phyloP scores from a whole-genome alignment of 2,113 vertebrate species.

The Heloderma charlesbogerti region DNA sequence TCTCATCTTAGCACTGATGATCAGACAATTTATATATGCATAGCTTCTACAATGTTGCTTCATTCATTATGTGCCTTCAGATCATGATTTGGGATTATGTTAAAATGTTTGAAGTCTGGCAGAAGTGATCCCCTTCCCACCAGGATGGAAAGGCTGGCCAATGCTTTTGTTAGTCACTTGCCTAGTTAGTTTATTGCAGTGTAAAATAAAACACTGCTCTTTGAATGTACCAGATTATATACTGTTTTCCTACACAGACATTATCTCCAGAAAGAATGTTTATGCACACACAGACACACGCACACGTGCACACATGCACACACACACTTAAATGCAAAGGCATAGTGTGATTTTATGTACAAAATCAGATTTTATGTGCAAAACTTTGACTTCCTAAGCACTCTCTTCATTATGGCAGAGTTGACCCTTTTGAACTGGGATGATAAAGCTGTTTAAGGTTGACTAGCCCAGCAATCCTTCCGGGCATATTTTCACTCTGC shows the following conservation, averaged over 20 bases:
- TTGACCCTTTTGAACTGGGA: slow-evolving; percentile 31
- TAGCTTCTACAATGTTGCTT: background rate
- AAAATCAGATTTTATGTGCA: background rate
- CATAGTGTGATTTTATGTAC: background rate
- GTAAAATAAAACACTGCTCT: background rate
- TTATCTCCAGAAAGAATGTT: background rate
- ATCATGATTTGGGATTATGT: too few species aligned
- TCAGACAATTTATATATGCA: background rate
- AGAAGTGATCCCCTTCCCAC: background rate
- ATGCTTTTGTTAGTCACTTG: background rate
- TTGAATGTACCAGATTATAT: background rate
- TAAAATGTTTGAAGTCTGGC: background rate
- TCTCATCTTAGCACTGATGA: background rate
- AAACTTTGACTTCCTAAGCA: background rate
- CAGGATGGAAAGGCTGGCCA: background rate
- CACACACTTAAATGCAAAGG: background rate
- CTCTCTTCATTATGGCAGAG: background rate
- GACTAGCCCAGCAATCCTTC: slow-evolving; percentile 14
- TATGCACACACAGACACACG: too few species aligned
- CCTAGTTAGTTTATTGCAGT: background rate
- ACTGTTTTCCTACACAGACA: background rate
- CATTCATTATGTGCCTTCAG: background rate
- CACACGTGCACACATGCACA: background rate
- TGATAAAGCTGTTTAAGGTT: background rate
- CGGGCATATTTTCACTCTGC: background rate